Percentiles rank a stretch among this genome's conserved stretches.
These are phyloP conservation scores for Antennarius striatus DNA, from an alignment of 2,113 vertebrate species.

Conservation along the genomic window DNA sequence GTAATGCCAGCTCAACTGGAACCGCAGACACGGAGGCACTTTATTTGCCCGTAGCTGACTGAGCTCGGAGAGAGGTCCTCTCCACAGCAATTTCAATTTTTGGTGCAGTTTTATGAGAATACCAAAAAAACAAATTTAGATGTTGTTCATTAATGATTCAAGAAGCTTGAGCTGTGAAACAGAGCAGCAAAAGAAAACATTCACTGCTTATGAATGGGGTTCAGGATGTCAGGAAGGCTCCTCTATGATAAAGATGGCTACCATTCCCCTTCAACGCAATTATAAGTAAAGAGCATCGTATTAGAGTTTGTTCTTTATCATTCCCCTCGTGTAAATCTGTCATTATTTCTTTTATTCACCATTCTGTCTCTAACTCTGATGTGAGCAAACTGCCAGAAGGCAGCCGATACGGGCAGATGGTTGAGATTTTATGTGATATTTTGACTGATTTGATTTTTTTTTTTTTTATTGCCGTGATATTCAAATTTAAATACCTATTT, in stretches of 20 bases:
- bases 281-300: too few relatives aligned
- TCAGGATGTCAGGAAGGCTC: neutral
- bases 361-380: neutral
- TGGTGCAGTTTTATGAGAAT: neutral
- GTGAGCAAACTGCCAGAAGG: slow-evolving; percentile 12
- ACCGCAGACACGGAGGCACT: slow-evolving; percentile 6
- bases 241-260: neutral
- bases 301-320: too few relatives aligned
- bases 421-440: slow-evolving; percentile 5
- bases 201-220: neutral
- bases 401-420: slow-evolving; percentile 13
- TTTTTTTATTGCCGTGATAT: neutral
- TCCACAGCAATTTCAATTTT: too few relatives aligned
- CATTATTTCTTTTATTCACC: neutral
- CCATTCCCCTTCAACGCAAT: too few relatives aligned
- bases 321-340: neutral
- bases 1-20: slow-evolving; percentile 32
- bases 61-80: slow-evolving; percentile 17
- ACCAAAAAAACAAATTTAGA: neutral
- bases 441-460: slow-evolving; percentile 21
- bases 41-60: slow-evolving; percentile 30
- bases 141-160: neutral
- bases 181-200: too few relatives aligned
- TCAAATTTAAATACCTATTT: slow-evolving; percentile 2
- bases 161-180: neutral